These are phyloP conservation scores for Dasyornis broadbenti DNA, from an alignment of 2,113 vertebrate genomes.

Conservation along the genomic window DNA sequence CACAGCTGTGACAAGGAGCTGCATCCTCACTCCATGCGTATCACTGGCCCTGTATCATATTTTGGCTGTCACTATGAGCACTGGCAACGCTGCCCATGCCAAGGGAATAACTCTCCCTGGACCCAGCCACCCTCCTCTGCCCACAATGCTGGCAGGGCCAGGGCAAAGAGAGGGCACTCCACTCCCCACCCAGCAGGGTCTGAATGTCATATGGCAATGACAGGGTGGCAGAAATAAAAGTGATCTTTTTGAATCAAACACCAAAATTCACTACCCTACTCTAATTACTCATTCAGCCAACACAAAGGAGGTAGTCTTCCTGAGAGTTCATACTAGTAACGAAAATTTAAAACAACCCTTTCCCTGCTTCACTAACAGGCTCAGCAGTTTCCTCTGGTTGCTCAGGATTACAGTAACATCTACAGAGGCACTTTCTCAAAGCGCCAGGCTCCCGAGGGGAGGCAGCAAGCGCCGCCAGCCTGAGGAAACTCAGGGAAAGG, in stretches of 20 bases:
- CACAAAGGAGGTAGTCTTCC: background rate
- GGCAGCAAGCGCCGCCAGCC: background rate
- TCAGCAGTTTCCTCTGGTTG: background rate
- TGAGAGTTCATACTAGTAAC: background rate
- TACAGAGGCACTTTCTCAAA: background rate
- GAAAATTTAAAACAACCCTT: background rate
- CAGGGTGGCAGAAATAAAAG: background rate
- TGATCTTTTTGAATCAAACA: background rate
- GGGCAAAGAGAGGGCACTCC: accelerated
- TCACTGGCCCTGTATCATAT: background rate
- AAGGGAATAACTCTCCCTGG: accelerated
- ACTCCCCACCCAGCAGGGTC: too few species aligned
- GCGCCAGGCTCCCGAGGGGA: background rate
- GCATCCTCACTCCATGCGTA: background rate
- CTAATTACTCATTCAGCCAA: background rate
- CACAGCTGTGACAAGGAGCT: background rate
- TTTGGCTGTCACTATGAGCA: background rate
- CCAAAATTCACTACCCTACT: background rate
- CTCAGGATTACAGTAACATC: background rate
- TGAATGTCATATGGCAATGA: background rate
- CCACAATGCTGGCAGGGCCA: background rate
- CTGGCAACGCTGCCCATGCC: accelerated
- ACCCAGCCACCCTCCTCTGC: background rate
- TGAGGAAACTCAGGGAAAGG: background rate
- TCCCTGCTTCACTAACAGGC: background rate